Percentiles rank a stretch among this genome's conserved stretches.
phyloP scores from a whole-genome alignment of 2,888 invertebrate genomes.

The Cephus spinipes region DNA sequence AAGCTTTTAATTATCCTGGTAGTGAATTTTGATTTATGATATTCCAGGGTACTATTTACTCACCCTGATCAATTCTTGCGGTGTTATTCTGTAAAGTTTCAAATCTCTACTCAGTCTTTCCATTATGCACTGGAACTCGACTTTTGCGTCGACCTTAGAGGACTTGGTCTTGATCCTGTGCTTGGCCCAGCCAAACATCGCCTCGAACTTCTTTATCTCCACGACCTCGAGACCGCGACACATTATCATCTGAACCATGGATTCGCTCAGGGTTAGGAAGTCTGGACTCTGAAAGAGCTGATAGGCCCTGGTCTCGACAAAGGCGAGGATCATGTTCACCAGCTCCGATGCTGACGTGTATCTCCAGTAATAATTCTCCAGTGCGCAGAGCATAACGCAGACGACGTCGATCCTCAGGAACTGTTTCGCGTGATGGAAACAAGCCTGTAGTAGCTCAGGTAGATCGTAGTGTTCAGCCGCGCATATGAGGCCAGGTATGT shows the following conservation, averaged over 20 bases:
- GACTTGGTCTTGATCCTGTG: conserved; percentile 80
- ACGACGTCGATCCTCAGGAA: conserved; percentile 92
- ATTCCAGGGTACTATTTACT: conserved; percentile 10
- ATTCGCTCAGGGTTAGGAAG: conserved; percentile 89
- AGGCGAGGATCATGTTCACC: conserved; percentile 93
- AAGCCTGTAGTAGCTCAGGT: conserved; percentile 91
- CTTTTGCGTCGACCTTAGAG: conserved; percentile 81
- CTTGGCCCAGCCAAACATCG: conserved; percentile 91
- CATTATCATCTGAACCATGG: conserved; percentile 96
- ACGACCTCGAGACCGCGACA: conserved; percentile 89
- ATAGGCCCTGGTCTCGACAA: conserved; percentile 88
- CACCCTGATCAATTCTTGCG: conserved; percentile 91
- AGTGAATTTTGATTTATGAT: background rate
- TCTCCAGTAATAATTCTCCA: conserved; percentile 96
- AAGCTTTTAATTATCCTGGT: too few relatives aligned
- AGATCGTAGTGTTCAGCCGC: conserved; percentile 95
- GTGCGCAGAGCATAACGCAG: conserved; percentile 91
- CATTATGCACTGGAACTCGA: conserved; percentile 94
- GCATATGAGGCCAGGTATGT: conserved; percentile 92
- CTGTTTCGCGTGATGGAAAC: conserved; percentile 96
- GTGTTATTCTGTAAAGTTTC: conserved; percentile 90
- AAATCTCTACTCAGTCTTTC: conserved; percentile 89
- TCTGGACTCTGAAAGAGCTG: conserved; percentile 87
- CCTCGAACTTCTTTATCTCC: conserved; percentile 92
- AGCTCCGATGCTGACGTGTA: conserved; percentile 94